A percentile compares a stretch with the other conserved stretches of the same genome.
Conservation (phyloP, 2,888 invertebrate species). For the Diploptera punctata region DNA sequence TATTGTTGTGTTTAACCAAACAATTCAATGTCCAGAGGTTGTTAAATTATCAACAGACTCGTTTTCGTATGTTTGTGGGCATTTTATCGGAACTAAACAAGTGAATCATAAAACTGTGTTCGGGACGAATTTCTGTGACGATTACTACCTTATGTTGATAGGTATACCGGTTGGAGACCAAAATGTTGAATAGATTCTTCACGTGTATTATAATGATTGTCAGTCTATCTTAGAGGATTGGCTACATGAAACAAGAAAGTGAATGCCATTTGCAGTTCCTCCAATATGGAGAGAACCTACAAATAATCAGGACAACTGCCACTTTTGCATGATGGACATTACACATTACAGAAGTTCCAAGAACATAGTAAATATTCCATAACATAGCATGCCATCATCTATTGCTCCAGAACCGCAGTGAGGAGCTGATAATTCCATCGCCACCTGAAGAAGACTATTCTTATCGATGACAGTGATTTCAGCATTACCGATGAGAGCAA, state of each 20-base stretch:
- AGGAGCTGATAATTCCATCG: too few relatives aligned
- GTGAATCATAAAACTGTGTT: constrained; percentile 21
- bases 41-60: too few relatives aligned
- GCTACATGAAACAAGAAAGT: constrained; percentile 5
- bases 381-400: too few relatives aligned
- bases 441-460: too few relatives aligned
- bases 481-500: background rate
- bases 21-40: too few relatives aligned
- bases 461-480: too few relatives aligned
- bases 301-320: too few relatives aligned
- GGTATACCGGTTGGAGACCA: constrained; percentile 1
- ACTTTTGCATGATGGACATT: background rate
- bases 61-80: constrained; percentile 17
- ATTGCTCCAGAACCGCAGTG: too few relatives aligned
- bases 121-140: constrained; percentile 17
- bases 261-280: background rate
- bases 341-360: background rate
- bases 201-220: background rate
- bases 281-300: background rate
- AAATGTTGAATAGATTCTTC: background rate
- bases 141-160: background rate
- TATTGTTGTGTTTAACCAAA: too few relatives aligned
- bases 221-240: background rate
- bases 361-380: too few relatives aligned
- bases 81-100: constrained; percentile 19